Evolutionary conservation across 2,113 vertebrate genomes (phyloP).

Genomic region (Esox niger): DNA sequence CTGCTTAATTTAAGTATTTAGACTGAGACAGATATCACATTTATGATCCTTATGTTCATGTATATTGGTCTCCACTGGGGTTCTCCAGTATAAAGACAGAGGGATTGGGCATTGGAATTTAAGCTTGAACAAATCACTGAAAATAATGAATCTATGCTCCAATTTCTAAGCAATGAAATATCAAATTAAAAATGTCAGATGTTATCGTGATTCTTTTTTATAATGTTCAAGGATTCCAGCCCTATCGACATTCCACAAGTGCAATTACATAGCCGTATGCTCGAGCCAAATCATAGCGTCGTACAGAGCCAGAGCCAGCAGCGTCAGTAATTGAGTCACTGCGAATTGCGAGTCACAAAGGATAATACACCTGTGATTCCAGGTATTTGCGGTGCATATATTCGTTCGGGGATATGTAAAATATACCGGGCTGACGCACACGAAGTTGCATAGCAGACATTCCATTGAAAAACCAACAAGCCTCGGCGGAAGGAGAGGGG

Average conservation of each 20-base stretch:
- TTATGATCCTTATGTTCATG: no score
- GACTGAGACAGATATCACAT: no score
- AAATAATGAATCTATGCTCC: neutral
- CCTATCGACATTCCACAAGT: neutral
- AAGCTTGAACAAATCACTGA: neutral
- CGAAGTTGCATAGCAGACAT: conserved; percentile 51
- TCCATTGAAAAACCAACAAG: conserved; percentile 46
- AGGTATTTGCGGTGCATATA: conserved; percentile 11
- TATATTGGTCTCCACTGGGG: no score
- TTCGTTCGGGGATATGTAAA: conserved; percentile 20
- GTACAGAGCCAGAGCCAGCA: no score
- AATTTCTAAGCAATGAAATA: neutral
- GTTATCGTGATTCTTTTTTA: neutral
- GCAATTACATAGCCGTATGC: neutral
- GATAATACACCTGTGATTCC: conserved; percentile 10
- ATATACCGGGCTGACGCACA: conserved; percentile 27
- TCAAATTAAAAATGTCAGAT: conserved; percentile 2
- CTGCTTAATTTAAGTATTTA: no score
- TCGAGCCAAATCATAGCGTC: no score
- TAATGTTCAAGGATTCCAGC: neutral
- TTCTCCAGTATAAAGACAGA: neutral
- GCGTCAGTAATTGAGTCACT: no score
- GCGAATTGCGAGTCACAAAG: no score
- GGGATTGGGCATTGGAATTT: conserved; percentile 1
- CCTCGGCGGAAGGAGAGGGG: conserved; percentile 40